Base-by-base conservation (phyloP, 1,140 invertebrate genomes). In the Laodelphax striatellus region DNA sequence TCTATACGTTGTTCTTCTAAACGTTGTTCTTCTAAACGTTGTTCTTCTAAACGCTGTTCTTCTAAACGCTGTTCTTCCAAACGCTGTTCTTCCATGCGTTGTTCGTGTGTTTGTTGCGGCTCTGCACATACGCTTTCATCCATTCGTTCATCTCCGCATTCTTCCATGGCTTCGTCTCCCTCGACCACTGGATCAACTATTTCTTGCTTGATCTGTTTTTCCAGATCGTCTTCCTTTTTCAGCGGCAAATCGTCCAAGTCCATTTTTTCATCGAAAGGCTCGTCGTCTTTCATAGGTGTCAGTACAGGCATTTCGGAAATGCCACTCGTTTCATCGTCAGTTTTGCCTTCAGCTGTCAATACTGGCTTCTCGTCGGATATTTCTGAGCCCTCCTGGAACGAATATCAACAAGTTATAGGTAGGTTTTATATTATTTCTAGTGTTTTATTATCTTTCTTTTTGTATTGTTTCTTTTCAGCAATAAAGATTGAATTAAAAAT, bases 201-300 rank as follows among this genome's bases (percentile, higher is more conserved):
- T 38, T 38, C 34, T 13, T 38, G 34, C 34, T 38, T 38, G 11
- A 38, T 38, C 11, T 38, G 34, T 13, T 38, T 38, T 38, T 38
- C 44, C 9, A 46, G 41, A 34, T 63, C 63, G 41, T 68, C 66
- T 54, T 63, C 64, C 22, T 63, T 53, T 44, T 67, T 63, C 17
- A 46, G 28, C 8, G 34, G 11, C 34, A 42, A 31, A 34, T 50
- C 14, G 13, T 11, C 24, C 19, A 42, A 34, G 16, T 54, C 58
- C 31, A 43, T 11, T 11, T 55, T 44, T 1, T 60, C 53, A 34
- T 38, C 66, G 14, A n/a, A n/a, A 41, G 2, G 70, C 24, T 71
- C 79, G 2, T 66, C 44, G 8, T 71, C 65, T 5, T 70, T 73
- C 68, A 10, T 66, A 76, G 21, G 77, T 74, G 65, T 77, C 79